These are phyloP conservation scores for Camelus dromedarius DNA, from an alignment of 2,113 vertebrate genomes.

Conservation along the genomic window DNA sequence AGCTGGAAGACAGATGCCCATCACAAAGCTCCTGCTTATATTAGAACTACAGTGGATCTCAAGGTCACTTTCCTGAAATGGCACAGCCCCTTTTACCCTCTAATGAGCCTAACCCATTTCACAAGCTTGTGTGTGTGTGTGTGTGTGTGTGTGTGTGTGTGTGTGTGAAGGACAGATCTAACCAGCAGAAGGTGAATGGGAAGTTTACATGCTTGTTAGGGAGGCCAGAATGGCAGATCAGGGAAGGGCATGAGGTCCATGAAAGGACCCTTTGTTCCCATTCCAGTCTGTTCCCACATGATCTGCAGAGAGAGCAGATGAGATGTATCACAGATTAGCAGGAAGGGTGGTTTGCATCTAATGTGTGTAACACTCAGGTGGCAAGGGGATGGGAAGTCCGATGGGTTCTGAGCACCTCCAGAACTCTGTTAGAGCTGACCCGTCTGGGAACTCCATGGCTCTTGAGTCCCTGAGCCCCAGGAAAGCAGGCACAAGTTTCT, in stretches of 20 bases:
- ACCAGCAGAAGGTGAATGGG: background rate
- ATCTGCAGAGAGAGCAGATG: background rate
- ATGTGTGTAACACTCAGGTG: background rate
- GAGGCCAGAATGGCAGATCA: background rate
- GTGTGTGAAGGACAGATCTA: background rate
- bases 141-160: too few relatives aligned
- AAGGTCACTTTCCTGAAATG: background rate
- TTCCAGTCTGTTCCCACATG: background rate
- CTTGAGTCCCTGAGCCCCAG: background rate
- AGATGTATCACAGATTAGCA: rapidly evolving
- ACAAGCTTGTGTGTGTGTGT: too few relatives aligned
- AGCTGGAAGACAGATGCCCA: background rate
- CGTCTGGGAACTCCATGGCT: background rate
- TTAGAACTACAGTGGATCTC: background rate
- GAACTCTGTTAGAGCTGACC: background rate
- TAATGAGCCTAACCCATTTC: background rate
- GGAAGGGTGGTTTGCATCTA: background rate
- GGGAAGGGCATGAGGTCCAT: background rate
- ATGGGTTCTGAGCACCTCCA: background rate
- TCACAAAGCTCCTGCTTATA: background rate
- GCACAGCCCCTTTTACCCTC: background rate
- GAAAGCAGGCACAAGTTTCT: rapidly evolving
- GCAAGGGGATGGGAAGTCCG: rapidly evolving
- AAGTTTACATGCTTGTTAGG: background rate
- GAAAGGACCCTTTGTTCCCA: background rate